phyloP scores from a whole-genome alignment of 2,113 vertebrate genomes.

The Trachemys scripta region DNA sequence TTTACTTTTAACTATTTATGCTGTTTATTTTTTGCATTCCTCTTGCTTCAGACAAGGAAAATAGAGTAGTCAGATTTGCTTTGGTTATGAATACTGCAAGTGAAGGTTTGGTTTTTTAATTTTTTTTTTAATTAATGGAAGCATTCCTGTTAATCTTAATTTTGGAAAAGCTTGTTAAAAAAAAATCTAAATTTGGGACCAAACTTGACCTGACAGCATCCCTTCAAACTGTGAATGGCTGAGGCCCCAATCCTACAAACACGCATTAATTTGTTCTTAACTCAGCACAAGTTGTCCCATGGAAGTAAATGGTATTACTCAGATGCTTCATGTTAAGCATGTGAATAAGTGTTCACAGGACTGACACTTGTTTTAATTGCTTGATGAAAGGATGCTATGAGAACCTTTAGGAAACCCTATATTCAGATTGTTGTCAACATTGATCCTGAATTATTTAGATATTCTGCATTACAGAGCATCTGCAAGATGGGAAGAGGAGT shows the following conservation, averaged over 20 bases:
- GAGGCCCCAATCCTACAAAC: not conserved
- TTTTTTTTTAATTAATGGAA: rapidly evolving
- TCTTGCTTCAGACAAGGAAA: too few species aligned
- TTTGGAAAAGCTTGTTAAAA: not conserved
- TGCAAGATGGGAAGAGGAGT: not conserved
- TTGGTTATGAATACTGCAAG: rapidly evolving
- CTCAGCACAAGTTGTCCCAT: not conserved
- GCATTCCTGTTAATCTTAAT: rapidly evolving
- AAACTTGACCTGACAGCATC: not conserved
- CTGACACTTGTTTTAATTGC: not conserved
- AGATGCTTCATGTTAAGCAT: not conserved
- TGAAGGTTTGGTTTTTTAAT: not conserved
- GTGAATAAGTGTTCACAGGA: not conserved
- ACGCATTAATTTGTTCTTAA: not conserved
- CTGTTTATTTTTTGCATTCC: rapidly evolving
- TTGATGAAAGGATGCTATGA: not conserved
- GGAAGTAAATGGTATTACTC: not conserved
- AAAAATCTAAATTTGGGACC: not conserved
- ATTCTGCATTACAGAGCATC: not conserved
- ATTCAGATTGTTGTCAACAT: not conserved
- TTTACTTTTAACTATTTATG: rapidly evolving
- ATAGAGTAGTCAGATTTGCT: not conserved
- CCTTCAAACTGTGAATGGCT: not conserved
- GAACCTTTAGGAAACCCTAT: not conserved
- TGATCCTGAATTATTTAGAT: not conserved